phyloP scores from a whole-genome alignment of 2,113 vertebrate species.

The Mesocricetus auratus region DNA sequence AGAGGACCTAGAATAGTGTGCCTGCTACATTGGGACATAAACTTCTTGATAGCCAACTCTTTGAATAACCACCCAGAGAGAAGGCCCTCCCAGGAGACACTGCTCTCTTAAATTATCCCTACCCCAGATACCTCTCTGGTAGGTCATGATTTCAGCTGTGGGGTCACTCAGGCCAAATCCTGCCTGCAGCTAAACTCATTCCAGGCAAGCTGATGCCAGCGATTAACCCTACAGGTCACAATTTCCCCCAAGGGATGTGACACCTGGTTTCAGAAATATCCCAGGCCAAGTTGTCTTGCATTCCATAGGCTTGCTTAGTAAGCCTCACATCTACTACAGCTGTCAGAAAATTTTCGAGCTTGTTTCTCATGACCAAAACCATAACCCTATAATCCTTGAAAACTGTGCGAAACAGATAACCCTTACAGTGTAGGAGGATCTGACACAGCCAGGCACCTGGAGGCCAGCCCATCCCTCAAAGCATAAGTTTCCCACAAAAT shows the following conservation, averaged over 20 bases:
- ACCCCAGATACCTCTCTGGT: not conserved
- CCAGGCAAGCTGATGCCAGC: conserved; percentile 67
- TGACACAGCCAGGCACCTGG: conserved; percentile 55
- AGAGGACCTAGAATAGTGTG: not conserved
- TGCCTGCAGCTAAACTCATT: conserved; percentile 51
- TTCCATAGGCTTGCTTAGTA: conserved; percentile 66
- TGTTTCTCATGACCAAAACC: conserved; percentile 67
- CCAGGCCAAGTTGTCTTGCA: conserved; percentile 32
- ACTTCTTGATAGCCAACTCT: conserved; percentile 32
- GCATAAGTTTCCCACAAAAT: not conserved
- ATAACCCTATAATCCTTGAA: conserved; percentile 71
- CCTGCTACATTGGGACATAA: no score
- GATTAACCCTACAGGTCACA: conserved; percentile 69
- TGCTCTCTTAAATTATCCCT: not conserved
- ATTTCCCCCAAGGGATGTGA: conserved; percentile 55
- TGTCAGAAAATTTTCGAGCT: conserved; percentile 73
- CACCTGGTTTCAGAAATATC: conserved; percentile 64
- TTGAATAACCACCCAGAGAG: not conserved
- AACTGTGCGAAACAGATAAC: conserved; percentile 72
- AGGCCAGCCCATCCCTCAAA: not conserved
- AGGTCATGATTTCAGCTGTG: conserved; percentile 23
- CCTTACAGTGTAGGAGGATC: conserved; percentile 28
- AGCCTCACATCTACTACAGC: conserved; percentile 59
- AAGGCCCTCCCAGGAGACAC: not conserved
- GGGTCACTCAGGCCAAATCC: conserved; percentile 21